Percentiles rank a stretch among this genome's conserved stretches.
phyloP scores from a whole-genome alignment of 1,140 invertebrate species.

The Leguminivora glycinivorella region DNA sequence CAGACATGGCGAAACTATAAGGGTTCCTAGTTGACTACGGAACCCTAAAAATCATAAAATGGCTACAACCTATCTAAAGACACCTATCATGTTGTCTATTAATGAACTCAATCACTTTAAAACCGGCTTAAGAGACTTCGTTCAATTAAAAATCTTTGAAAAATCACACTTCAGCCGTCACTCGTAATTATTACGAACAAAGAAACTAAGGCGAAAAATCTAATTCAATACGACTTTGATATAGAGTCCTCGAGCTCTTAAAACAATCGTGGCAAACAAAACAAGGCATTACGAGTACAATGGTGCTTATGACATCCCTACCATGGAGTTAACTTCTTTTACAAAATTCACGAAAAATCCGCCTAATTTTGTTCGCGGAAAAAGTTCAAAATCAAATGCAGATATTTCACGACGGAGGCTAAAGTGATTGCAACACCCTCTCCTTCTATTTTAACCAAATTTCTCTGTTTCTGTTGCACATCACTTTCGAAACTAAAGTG shows the following conservation, averaged over 20 bases:
- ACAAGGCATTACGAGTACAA: constrained; percentile 20
- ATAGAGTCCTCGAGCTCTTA: not conserved
- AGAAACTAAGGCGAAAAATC: constrained; percentile 12
- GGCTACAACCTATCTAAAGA: not conserved
- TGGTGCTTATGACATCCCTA: constrained; percentile 10
- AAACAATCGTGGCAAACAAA: constrained; percentile 18
- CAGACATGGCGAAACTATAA: no score
- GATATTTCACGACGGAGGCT: not conserved
- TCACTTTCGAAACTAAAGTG: not conserved
- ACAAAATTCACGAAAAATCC: not conserved
- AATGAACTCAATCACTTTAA: not conserved
- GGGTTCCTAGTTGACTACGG: no score
- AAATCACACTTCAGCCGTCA: not conserved
- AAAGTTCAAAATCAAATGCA: not conserved
- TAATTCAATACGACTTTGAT: constrained; percentile 25
- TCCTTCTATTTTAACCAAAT: not conserved
- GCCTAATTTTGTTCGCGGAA: not conserved
- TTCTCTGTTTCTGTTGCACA: not conserved
- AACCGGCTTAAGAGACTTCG: not conserved
- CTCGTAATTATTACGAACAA: constrained; percentile 13
- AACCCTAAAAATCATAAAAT: no score
- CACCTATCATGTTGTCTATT: not conserved
- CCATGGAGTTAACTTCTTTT: not conserved
- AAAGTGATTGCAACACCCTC: not conserved
- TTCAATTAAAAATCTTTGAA: not conserved